Percentiles rank a stretch among this genome's conserved stretches.
These are phyloP conservation scores for Eira barbara DNA, from an alignment of 2,113 vertebrate species.

Conservation along the genomic window DNA sequence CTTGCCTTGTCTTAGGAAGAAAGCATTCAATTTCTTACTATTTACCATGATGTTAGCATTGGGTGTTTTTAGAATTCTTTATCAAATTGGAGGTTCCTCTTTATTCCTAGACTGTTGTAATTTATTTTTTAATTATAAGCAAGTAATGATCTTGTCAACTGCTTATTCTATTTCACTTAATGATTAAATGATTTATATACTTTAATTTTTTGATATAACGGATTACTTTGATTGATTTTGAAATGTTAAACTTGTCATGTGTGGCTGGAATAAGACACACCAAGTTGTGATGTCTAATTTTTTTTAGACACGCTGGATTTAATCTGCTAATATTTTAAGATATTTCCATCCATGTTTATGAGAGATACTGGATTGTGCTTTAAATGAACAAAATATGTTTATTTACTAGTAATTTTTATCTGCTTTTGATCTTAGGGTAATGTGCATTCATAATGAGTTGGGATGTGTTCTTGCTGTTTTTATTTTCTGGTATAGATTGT, in stretches of 20 bases:
- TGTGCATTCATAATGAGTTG: background rate
- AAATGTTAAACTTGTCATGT: background rate
- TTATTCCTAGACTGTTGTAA: background rate
- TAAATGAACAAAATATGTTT: background rate
- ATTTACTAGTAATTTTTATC: background rate
- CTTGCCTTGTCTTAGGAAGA: background rate
- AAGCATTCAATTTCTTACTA: background rate
- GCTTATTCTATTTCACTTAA: background rate
- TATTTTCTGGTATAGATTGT: background rate
- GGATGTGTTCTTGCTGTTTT: background rate
- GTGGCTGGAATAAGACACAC: background rate
- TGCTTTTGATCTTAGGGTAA: background rate
- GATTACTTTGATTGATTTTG: background rate
- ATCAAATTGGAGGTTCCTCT: background rate
- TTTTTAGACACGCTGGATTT: background rate
- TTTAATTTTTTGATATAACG: background rate
- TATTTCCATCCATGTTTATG: background rate
- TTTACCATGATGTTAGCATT: background rate
- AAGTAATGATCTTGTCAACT: background rate
- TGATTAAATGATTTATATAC: background rate
- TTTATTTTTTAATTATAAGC: background rate
- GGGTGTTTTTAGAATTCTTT: background rate
- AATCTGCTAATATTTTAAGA: background rate
- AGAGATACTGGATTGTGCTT: background rate
- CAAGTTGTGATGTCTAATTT: background rate